Evolutionary conservation across 2,113 vertebrate species (phyloP), one percentile per base, ranked within the genome.

Genomic region (Ctenodactylus gundi): DNA sequence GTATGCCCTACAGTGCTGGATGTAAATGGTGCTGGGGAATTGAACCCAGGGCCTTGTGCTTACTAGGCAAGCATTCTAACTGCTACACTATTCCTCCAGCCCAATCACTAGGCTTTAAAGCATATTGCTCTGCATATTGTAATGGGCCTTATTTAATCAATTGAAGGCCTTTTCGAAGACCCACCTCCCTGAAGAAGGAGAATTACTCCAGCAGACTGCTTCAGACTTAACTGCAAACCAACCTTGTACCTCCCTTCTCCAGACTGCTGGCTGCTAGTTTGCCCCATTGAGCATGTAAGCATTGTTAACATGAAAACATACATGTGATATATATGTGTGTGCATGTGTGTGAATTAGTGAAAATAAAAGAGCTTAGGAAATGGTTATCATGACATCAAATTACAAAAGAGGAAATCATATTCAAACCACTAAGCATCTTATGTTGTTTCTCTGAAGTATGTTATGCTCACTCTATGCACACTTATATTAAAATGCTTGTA

Each of bases 321-420:
- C n/a, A n/a, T n/a, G n/a, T n/a, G n/a, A n/a, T n/a, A n/a, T n/a
- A n/a, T n/a, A n/a, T n/a, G n/a, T 29, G 14, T n/a, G 20, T 23
- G 20, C 18, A 64, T 13, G 51, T 9, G 41, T 14, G 31, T 13
- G 17, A 3, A 53, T 53, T 13, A 72, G 14, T 55, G 10, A 77
- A 83, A 70, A 68, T 77, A 80, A 51, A 85, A 78, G 13, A n/a
- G 18, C 64, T 76, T 83, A 65, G 29, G 18, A 20, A 34, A 65
- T 49, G 53, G 67, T 23, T 64, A 36, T 89, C 72, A 64, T 68
- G 72, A 25, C 18, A 82, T n/a, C 25, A 81, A 86, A 76, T 67
- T 49, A 87, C 25, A 44, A 80, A 89, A 70, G 49, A 86, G 64
- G 68, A 87, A 82, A 12, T 67, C 58, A 82, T 94, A 90, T 83